Evolutionary conservation across 64 coral and sea anemone genomes (phyloP).

Genomic region (Catalaphyllia jardinei): DNA sequence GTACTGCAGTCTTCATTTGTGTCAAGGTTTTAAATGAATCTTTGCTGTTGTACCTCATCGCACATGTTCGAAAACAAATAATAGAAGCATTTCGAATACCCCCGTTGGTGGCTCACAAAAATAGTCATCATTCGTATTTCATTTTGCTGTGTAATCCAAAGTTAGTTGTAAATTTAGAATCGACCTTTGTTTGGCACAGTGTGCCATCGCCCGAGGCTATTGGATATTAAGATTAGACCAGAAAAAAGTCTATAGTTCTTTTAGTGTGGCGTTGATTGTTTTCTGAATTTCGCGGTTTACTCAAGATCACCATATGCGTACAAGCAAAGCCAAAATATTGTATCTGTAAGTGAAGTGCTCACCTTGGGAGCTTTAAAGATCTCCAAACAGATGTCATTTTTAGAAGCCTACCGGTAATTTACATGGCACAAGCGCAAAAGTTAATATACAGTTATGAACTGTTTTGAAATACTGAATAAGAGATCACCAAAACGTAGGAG

Average conservation of each 20-base stretch:
- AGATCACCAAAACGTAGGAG: too few species aligned
- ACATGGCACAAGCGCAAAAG: not conserved
- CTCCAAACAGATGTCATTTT: not conserved
- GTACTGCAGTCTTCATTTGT: too few species aligned
- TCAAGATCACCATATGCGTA: not conserved
- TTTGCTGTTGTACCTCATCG: not conserved
- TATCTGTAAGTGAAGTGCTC: not conserved
- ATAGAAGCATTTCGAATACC: not conserved
- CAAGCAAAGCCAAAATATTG: not conserved
- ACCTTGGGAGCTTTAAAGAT: not conserved
- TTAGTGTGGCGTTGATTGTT: slow-evolving; percentile 18
- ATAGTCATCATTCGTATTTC: not conserved
- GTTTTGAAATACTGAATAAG: too few species aligned
- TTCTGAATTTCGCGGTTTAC: slow-evolving; percentile 24
- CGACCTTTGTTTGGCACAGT: slow-evolving; percentile 9
- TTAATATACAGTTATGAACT: too few species aligned
- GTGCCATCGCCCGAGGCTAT: not conserved
- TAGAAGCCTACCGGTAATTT: not conserved
- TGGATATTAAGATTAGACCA: not conserved
- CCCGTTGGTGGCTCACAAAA: not conserved
- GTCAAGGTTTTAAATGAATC: not conserved
- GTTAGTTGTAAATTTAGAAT: slow-evolving; percentile 26
- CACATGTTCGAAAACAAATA: not conserved
- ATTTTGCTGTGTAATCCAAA: not conserved
- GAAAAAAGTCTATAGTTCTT: not conserved